Evolutionary conservation across 2,888 invertebrate genomes (phyloP), one percentile per base, ranked within the genome.

Genomic region (Caenorhabditis sinica): DNA sequence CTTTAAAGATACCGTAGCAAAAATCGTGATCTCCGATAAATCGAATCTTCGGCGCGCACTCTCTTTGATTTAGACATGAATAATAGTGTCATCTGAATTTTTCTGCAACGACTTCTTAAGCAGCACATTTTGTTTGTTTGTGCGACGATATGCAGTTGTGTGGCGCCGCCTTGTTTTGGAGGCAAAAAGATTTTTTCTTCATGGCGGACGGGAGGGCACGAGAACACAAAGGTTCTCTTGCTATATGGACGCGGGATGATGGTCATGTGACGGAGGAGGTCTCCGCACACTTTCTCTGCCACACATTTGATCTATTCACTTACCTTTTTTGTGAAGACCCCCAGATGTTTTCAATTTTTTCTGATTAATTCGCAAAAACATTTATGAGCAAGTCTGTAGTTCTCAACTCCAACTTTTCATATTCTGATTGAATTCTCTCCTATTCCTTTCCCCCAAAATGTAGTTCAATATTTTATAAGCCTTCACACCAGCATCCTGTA

Each of bases 161-260:
- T 36, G 53, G 69, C 56, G 53, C 33, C 36, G 69, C 56, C 66
- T 65, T 65, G 58, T 75, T 75, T 75, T 75, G 74, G 63, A 69
- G 71, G 45, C 49, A 45, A 66, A 58, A 69, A 49, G 33, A 36
- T 53, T 71, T 71, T 79, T 79, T 72, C 77, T 77, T 71, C 69
- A 77, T 79, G 72, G 60, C 45, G 45, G 71, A 65, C 36, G 77
- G 58, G 79, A 71, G 71, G 79, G 71, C 79, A 79, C 71, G 79
- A 79, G 79, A 72, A 79, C 56, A 79, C 65, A 79, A 79, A 79
- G 79, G 71, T 79, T 79, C 79, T 79, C 63, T 69, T 69, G 71
- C 71, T 79, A 79, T 79, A 79, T 72, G 79, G 77, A 69, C 71
- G 71, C 43, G 25, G 76, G 61, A 77, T 72, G 79, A 79, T 61